A percentile compares a stretch with the other conserved stretches of the same genome.
These are phyloP conservation scores for Fopius arisanus DNA, from an alignment of 1,140 invertebrate species.

Conservation along the genomic window DNA sequence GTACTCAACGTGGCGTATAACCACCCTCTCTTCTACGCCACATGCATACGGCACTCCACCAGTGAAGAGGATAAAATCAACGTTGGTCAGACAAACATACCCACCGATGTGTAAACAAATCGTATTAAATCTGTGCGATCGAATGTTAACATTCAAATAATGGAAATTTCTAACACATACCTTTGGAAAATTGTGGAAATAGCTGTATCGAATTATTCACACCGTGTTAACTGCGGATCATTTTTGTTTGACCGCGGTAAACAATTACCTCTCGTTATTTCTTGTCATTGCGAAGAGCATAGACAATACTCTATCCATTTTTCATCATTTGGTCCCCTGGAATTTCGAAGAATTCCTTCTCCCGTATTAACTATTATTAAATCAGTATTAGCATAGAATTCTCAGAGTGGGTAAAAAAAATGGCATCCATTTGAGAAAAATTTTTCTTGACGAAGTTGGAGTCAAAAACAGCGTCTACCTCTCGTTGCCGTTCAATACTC, in stretches of 20 bases:
- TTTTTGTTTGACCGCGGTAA: neutral
- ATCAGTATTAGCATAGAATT: too few relatives aligned
- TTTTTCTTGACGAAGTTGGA: neutral
- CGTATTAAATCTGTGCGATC: constrained; percentile 25
- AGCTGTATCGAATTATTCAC: neutral
- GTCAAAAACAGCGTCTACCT: neutral
- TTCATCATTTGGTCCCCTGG: too few relatives aligned
- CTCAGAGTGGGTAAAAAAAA: too few relatives aligned
- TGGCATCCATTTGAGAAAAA: neutral
- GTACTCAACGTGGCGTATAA: constrained; percentile 25
- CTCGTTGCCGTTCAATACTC: neutral
- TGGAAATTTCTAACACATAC: constrained; percentile 18
- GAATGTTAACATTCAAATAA: constrained; percentile 30
- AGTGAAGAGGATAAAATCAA: neutral
- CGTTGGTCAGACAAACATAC: constrained; percentile 25
- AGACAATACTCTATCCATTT: too few relatives aligned
- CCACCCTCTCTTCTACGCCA: constrained; percentile 14
- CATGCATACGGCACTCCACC: constrained; percentile 18
- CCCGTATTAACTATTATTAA: too few relatives aligned
- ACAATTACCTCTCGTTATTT: neutral
- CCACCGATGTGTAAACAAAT: constrained; percentile 18
- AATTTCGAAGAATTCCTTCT: too few relatives aligned
- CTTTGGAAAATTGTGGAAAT: neutral
- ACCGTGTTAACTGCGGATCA: neutral
- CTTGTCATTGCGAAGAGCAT: too few relatives aligned